These are phyloP conservation scores for Troides aeacus DNA, from an alignment of 2,888 invertebrate genomes.

Conservation along the genomic window DNA sequence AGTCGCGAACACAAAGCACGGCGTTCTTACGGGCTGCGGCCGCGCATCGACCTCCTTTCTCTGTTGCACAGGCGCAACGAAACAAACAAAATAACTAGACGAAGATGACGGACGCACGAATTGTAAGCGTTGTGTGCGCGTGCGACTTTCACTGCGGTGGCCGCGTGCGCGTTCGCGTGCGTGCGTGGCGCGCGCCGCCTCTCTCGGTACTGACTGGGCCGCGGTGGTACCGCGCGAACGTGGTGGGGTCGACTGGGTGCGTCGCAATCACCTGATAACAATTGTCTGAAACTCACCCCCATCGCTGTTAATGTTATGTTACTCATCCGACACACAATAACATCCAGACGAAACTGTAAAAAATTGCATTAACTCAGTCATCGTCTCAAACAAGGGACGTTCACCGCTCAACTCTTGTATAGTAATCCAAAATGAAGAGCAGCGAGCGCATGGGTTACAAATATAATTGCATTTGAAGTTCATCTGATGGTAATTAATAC, in stretches of 20 bases:
- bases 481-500: no score
- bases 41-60: slow-evolving; percentile 76
- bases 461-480: no score
- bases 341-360: no score
- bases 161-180: slow-evolving; percentile 56
- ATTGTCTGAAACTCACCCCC: slow-evolving; percentile 58
- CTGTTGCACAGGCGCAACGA: slow-evolving; percentile 75
- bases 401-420: no score
- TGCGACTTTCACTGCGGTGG: slow-evolving; percentile 67
- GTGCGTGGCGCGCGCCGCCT: slow-evolving; percentile 68
- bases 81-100: slow-evolving; percentile 75
- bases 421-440: no score
- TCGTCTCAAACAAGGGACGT: no score
- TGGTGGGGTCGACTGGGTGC: slow-evolving; percentile 40
- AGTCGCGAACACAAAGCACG: slow-evolving; percentile 55
- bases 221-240: slow-evolving; percentile 35
- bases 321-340: neutral
- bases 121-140: slow-evolving; percentile 62
- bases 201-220: slow-evolving; percentile 59
- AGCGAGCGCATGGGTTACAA: no score
- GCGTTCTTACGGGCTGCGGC: slow-evolving; percentile 60
- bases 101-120: slow-evolving; percentile 70
- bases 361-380: no score
- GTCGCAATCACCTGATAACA: slow-evolving; percentile 53
- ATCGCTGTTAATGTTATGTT: slow-evolving; percentile 7